Conservation (phyloP, 2,113 vertebrate genomes). For the Columbina picui region DNA sequence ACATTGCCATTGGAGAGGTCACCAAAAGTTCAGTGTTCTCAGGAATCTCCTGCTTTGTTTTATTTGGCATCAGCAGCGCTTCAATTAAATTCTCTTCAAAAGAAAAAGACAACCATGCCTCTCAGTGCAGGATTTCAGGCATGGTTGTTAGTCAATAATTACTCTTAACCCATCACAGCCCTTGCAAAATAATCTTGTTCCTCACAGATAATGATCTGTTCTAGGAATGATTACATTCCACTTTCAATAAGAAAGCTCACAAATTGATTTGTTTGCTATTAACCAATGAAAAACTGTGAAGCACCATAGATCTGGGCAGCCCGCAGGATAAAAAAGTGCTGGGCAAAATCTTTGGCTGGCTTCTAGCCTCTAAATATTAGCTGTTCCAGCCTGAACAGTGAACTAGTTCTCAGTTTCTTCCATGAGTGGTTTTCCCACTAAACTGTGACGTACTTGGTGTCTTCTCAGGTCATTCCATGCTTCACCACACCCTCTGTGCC, state of each 20-base stretch:
- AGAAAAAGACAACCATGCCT: not conserved
- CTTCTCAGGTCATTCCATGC: not conserved
- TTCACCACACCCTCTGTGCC: not conserved
- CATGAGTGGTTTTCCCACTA: not conserved
- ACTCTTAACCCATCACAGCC: not conserved
- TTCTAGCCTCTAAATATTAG: not conserved
- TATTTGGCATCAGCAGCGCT: not conserved
- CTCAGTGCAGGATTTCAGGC: not conserved
- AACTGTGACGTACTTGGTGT: not conserved
- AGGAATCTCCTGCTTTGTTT: not conserved
- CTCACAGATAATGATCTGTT: not conserved
- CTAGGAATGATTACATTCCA: not conserved
- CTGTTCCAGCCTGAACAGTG: not conserved
- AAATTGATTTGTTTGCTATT: not conserved
- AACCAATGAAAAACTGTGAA: not conserved
- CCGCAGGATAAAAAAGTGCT: not conserved
- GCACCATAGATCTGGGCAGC: not conserved
- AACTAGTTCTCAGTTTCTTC: not conserved
- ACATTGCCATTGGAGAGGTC: not conserved
- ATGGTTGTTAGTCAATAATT: not conserved
- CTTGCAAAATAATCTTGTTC: not conserved
- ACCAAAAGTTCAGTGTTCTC: not conserved
- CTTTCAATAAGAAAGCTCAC: not conserved
- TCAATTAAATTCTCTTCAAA: not conserved
- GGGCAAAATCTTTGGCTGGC: not conserved